phyloP scores from a whole-genome alignment of 37 sponge, comb jelly and placozoan species.

The Halichondria panicea region DNA sequence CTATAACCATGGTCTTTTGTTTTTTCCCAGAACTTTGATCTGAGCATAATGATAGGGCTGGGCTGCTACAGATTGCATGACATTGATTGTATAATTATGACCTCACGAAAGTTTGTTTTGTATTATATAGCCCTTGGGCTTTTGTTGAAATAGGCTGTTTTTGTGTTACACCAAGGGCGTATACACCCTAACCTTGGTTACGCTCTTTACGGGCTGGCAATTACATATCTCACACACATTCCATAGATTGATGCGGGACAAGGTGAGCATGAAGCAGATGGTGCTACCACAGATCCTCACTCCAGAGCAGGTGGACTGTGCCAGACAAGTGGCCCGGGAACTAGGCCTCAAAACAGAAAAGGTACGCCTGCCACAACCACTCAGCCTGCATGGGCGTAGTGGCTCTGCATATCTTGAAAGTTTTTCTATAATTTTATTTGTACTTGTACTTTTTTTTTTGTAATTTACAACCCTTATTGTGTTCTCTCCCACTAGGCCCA shows the following conservation, averaged over 20 bases:
- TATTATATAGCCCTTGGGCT: too few species aligned
- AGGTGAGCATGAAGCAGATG: slow-evolving; percentile 25
- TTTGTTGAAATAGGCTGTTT: too few species aligned
- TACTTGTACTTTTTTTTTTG: not conserved
- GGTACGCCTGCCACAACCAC: slow-evolving; percentile 4
- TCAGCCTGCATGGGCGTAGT: not conserved
- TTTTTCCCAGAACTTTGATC: too few species aligned
- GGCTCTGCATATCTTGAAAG: not conserved
- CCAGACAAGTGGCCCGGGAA: slow-evolving; percentile 5
- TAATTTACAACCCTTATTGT: not conserved
- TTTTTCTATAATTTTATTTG: not conserved
- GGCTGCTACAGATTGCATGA: too few species aligned
- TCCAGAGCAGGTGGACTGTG: slow-evolving; percentile 25
- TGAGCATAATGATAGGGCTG: too few species aligned
- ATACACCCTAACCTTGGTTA: not conserved
- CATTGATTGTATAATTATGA: too few species aligned
- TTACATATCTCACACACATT: not conserved
- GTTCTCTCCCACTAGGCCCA: not conserved
- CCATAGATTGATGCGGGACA: slow-evolving; percentile 29
- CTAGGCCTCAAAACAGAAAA: slow-evolving; percentile 37
- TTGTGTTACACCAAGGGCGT: too few species aligned
- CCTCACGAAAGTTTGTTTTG: too few species aligned
- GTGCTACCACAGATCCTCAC: slow-evolving; percentile 28
- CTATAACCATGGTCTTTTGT: too few species aligned
- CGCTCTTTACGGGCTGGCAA: not conserved